Percentiles rank a stretch among this genome's conserved stretches.
phyloP scores from a whole-genome alignment of 2,888 invertebrate species.

The Stenoptilia bipunctidactyla region DNA sequence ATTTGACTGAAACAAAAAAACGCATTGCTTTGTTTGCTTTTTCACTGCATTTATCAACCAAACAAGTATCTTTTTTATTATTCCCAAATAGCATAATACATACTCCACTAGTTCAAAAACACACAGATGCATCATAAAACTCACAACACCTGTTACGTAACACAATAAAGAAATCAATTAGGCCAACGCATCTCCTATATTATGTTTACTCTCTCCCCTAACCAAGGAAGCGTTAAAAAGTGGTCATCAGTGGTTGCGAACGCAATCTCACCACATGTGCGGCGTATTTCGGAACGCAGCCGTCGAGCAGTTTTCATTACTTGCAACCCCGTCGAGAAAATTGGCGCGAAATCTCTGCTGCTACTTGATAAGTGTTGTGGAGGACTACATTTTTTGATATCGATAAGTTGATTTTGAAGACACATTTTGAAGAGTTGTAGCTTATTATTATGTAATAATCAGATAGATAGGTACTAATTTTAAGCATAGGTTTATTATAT shows the following conservation, averaged over 20 bases:
- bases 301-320: constrained; percentile 32
- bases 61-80: no score
- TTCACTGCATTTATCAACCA: no score
- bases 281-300: constrained; percentile 25
- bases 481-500: no score
- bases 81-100: no score
- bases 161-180: not conserved
- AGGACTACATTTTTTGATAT: not conserved
- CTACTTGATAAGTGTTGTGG: constrained; percentile 12
- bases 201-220: constrained; percentile 23
- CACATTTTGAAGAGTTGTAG: no score
- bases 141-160: not conserved
- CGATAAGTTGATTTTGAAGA: no score
- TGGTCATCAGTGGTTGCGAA: constrained; percentile 25
- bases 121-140: not conserved
- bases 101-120: no score
- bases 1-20: no score
- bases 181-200: not conserved
- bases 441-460: no score
- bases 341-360: constrained; percentile 29
- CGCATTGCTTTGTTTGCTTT: no score
- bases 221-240: constrained; percentile 34
- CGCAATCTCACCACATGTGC: constrained; percentile 55
- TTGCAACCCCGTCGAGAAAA: constrained; percentile 47
- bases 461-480: no score